Conservation (phyloP, 2,797 vertebrate genomes). For the Enteromius mattozi region DNA sequence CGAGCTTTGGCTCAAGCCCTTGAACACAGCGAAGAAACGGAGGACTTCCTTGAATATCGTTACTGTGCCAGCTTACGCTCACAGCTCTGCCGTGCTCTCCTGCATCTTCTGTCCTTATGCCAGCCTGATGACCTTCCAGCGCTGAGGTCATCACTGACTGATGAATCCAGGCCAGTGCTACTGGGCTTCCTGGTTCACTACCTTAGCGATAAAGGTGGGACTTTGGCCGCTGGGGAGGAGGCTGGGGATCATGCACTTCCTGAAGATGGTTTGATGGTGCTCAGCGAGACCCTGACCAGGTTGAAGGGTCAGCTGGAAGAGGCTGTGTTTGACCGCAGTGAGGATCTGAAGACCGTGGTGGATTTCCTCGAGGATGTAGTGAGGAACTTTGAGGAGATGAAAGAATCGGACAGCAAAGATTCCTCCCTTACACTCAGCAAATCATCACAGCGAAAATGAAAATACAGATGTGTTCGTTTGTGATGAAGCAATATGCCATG, state of each 20-base stretch:
- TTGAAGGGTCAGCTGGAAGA: conserved; percentile 71
- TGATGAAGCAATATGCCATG: background rate
- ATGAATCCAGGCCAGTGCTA: conserved; percentile 72
- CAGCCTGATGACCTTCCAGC: conserved; percentile 77
- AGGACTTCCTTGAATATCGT: conserved; percentile 94
- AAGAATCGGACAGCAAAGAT: conserved; percentile 24
- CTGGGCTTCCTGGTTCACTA: conserved; percentile 82
- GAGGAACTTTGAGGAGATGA: conserved; percentile 66
- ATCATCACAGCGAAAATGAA: background rate
- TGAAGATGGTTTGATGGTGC: conserved; percentile 72
- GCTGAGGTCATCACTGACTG: conserved; percentile 69
- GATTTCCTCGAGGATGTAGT: conserved; percentile 82
- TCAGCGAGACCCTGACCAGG: conserved; percentile 78
- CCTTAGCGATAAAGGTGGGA: conserved; percentile 70
- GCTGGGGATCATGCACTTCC: conserved; percentile 5
- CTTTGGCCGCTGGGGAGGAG: conserved; percentile 69
- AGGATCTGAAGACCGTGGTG: conserved; percentile 60
- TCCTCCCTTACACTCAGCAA: background rate
- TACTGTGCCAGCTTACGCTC: conserved; percentile 90
- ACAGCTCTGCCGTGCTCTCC: conserved; percentile 87
- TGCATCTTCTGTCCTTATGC: conserved; percentile 86
- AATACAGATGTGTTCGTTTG: background rate
- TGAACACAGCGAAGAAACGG: conserved; percentile 88
- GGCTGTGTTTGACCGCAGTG: conserved; percentile 58
- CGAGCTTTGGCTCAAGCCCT: conserved; percentile 84